Base-by-base conservation (phyloP, 2,797 vertebrate genomes). In the Natrix natrix region DNA sequence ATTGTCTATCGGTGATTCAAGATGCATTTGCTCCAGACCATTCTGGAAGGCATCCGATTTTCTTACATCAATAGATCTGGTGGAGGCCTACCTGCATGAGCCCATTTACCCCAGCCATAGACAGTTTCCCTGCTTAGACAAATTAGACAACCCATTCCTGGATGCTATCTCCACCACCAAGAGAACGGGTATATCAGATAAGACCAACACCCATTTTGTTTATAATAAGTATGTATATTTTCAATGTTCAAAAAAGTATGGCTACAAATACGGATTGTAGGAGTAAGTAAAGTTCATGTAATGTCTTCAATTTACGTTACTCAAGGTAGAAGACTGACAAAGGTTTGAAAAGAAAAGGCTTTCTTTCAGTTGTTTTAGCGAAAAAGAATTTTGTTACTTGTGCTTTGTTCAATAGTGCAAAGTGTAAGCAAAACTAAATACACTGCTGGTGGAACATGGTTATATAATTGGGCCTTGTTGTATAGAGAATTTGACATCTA, bases 361-460 rank as follows among this genome's bases (percentile, higher is more conserved):
- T 43, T 60, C 14, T 24, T 48, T 52, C 17, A 57, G 32, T 13
- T 52, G 12, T 48, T 26, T 74, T 59, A 87, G 8, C 16, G 5
- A 57, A 92, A 37, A 32, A 88, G 56, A 52, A 24, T 88, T 88
- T 92, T 61, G 16, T 48, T 28, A 43, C 37, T 78, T 43, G 13
- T 66, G 37, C 60, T 59, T 52, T 52, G 60, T 37, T 28, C 57
- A 20, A 8, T 11, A 43, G 37, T 43, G 8, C 20, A 22, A 22
- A 43, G 17, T 78, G 3, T 78, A 78, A 43, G 94, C 94, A 93
- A 95, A 95, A 94, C 93, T 94, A 94, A 96, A 63, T 57, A 91
- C 43, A n/a, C 0, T 89, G 90, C 94, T 60, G 88, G 94, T 93
- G 93, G 93, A 95, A 78, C 91, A n/a, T 32, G 95, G 11, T 0